Evolutionary conservation across 2,113 vertebrate genomes (phyloP).

Genomic region (Typhlomys cinereus): DNA sequence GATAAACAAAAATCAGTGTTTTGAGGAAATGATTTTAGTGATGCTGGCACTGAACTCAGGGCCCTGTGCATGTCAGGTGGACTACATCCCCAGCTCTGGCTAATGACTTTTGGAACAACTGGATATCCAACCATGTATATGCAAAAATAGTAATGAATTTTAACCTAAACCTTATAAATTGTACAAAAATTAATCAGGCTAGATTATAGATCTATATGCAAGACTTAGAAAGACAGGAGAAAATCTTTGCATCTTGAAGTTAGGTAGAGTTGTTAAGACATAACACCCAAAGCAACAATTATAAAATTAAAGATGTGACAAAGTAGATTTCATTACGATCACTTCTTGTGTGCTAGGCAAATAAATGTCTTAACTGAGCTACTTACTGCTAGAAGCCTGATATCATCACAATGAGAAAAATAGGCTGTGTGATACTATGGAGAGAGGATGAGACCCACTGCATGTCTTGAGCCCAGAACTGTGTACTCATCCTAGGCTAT

Average conservation of each 20-base stretch:
- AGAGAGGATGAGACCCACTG: no score
- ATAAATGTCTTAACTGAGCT: no score
- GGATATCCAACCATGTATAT: background rate
- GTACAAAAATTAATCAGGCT: conserved; percentile 2
- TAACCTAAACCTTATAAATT: background rate
- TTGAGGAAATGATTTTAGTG: background rate
- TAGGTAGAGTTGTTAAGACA: conserved; percentile 34
- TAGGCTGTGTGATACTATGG: background rate
- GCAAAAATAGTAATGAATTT: background rate
- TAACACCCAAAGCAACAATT: background rate
- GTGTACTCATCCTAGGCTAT: background rate
- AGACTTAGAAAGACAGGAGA: background rate
- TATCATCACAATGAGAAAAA: conserved; percentile 26
- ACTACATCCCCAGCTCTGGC: background rate
- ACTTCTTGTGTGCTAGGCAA: no score
- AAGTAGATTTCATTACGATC: no score
- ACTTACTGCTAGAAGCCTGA: no score
- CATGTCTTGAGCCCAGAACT: no score
- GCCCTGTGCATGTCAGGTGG: background rate
- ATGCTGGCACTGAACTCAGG: no score
- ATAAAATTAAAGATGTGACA: conserved; percentile 1
- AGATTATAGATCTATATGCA: conserved; percentile 6
- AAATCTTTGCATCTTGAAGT: background rate
- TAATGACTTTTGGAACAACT: background rate
- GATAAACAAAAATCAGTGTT: background rate